Evolutionary conservation across 2,888 invertebrate species (phyloP), one percentile per base, ranked within the genome.

Genomic region (Aradus depressus): DNA sequence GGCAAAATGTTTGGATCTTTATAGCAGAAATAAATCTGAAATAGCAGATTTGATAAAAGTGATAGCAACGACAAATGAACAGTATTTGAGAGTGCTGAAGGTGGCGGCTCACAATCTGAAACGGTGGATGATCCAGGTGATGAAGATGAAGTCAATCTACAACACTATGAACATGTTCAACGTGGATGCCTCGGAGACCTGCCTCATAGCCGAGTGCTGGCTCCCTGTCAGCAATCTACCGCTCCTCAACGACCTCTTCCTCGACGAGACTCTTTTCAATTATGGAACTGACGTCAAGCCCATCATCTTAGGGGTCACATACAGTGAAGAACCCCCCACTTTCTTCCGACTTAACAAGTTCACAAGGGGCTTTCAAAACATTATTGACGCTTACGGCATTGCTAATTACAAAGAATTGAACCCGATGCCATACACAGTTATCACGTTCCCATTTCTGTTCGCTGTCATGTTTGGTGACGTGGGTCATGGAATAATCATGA

Each of bases 321-420:
- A 23, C 35, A 32, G 47, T 26, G 86, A 85, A 64, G 75, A 77
- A 62, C 92, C 92, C 26, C 95, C 95, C 1, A 95, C 96, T 0
- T 95, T 82, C 70, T 87, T 90, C 68, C 76, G 88, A 28, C 86
- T 89, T 53, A 95, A 95, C 71, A 85, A 84, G 63, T 95, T 95
- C 70, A 96, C 95, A 0, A 73, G 72, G 59, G 92, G 90, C 48
- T 96, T 95, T 74, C 96, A 96, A 70, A 80, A 79, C 65, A 78
- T 96, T 60, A 90, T 96, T 60, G 89, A 95, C 68, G 77, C 95
- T 0, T 96, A 95, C 65, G 96, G 93, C 52, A 80, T 93, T 22
- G 88, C 92, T 48, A 81, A 83, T 26, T 96, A 96, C 68, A 76
- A 90, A 55, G 95, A 96, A 71, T 84, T 85, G 55, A 96, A 92